phyloP scores from a whole-genome alignment of 2,888 invertebrate genomes.

The Luffia ferchaultella region DNA sequence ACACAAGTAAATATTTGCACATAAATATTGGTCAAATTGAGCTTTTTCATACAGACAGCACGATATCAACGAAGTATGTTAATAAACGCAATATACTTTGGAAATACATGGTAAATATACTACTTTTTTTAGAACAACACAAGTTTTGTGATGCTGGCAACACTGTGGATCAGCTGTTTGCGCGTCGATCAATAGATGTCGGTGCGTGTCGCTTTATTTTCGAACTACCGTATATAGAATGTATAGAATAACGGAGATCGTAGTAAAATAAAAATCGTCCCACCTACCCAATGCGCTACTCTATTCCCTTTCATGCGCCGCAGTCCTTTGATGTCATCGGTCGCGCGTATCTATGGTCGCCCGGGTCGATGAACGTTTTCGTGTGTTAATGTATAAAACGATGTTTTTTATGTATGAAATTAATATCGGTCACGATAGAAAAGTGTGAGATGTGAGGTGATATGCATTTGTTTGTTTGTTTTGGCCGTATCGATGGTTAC shows the following conservation, averaged over 20 bases:
- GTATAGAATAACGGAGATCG: slow-evolving; percentile 43
- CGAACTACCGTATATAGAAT: slow-evolving; percentile 28
- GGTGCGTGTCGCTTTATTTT: slow-evolving; percentile 62
- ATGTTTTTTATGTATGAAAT: not conserved
- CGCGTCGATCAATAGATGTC: slow-evolving; percentile 59
- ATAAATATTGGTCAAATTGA: not conserved
- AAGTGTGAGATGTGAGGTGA: slow-evolving; percentile 12
- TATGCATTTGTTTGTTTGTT: slow-evolving; percentile 47
- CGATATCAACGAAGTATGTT: too few species aligned
- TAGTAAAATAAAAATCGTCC: slow-evolving; percentile 51
- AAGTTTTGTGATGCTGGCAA: slow-evolving; percentile 27
- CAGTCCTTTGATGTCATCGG: slow-evolving; percentile 41
- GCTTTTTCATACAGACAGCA: too few species aligned
- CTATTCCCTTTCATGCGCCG: slow-evolving; percentile 41
- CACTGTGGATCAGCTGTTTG: slow-evolving; percentile 42
- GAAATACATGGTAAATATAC: too few species aligned
- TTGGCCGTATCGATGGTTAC: slow-evolving; percentile 58
- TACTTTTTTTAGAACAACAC: not conserved
- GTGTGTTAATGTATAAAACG: slow-evolving; percentile 23
- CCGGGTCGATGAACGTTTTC: slow-evolving; percentile 41
- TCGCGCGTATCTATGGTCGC: too few species aligned
- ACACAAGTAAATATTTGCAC: not conserved
- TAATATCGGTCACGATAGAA: not conserved
- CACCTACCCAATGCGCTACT: slow-evolving; percentile 30
- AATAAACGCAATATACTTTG: too few species aligned